Percentiles rank a stretch among this genome's conserved stretches.
Conservation (phyloP, 2,888 invertebrate species). For the Conops quadrifasciatus region DNA sequence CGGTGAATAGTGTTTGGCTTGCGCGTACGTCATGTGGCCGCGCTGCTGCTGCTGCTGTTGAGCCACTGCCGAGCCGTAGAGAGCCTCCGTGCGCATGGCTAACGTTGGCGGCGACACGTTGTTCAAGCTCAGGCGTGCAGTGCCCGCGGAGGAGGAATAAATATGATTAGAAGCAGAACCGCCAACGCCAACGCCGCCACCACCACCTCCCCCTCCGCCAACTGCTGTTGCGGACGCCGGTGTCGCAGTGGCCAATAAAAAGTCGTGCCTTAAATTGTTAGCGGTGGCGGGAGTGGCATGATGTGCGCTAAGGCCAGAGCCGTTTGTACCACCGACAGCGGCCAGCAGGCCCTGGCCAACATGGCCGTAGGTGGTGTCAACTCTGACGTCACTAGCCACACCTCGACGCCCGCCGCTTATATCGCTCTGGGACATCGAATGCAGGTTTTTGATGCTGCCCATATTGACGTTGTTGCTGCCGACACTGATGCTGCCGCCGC, state of each 20-base stretch:
- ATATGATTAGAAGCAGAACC: constrained; percentile 49
- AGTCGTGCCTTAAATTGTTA: constrained; percentile 59
- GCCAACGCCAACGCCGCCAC: constrained; percentile 44
- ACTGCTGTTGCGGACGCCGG: constrained; percentile 54
- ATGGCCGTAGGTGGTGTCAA: constrained; percentile 51
- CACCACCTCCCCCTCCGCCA: constrained; percentile 44
- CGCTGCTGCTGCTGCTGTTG: constrained; percentile 55
- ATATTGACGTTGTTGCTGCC: constrained; percentile 46
- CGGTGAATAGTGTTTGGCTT: constrained; percentile 60
- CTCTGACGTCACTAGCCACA: constrained; percentile 38
- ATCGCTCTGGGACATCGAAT: constrained; percentile 63
- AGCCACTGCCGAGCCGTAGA: constrained; percentile 47
- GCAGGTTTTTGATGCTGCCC: constrained; percentile 60
- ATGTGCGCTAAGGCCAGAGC: constrained; percentile 55
- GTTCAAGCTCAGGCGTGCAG: constrained; percentile 55
- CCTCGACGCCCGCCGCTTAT: constrained; percentile 54
- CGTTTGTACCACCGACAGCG: constrained; percentile 49
- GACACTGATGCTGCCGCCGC: constrained; percentile 44
- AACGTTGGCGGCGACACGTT: constrained; percentile 61
- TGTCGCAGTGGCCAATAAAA: constrained; percentile 57
- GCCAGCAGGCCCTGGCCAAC: constrained; percentile 47
- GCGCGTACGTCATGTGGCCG: constrained; percentile 57
- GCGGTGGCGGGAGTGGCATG: constrained; percentile 60
- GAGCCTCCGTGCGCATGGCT: constrained; percentile 57
- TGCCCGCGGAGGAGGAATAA: constrained; percentile 48